Evolutionary conservation across 2,113 vertebrate genomes (phyloP).

Genomic region (Lepisosteus osseus): DNA sequence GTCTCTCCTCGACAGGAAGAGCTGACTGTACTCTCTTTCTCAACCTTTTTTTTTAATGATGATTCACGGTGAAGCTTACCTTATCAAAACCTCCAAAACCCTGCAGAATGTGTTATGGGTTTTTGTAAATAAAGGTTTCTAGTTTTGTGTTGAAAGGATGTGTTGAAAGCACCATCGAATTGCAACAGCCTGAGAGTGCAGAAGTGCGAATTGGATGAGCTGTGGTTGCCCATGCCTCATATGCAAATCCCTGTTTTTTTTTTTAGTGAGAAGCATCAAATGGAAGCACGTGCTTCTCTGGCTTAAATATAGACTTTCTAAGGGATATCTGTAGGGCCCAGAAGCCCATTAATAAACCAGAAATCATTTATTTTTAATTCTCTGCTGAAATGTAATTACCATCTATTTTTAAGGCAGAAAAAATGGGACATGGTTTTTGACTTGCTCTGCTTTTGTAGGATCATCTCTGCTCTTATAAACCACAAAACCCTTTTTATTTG

Average conservation of each 20-base stretch:
- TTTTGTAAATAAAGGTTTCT: too few relatives aligned
- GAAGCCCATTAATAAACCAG: constrained; percentile 69
- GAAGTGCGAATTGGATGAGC: too few relatives aligned
- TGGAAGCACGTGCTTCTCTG: constrained; percentile 31
- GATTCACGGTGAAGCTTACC: too few relatives aligned
- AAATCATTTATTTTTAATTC: constrained; percentile 84
- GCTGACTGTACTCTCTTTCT: too few relatives aligned
- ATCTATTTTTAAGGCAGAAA: constrained; percentile 67
- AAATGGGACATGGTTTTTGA: constrained; percentile 48
- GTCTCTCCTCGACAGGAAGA: too few relatives aligned
- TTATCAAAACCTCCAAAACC: too few relatives aligned
- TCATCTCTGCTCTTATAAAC: background rate
- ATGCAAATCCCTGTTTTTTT: constrained; percentile 14
- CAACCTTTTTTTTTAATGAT: too few relatives aligned
- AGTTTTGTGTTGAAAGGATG: too few relatives aligned
- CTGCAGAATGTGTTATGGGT: too few relatives aligned
- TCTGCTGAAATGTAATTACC: constrained; percentile 73
- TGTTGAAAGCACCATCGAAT: too few relatives aligned
- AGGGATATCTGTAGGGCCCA: constrained; percentile 22
- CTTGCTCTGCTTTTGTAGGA: constrained; percentile 9
- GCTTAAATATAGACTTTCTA: constrained; percentile 57
- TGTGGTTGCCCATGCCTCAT: too few relatives aligned
- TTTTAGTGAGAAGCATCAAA: constrained; percentile 45
- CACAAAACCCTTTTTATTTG: background rate
- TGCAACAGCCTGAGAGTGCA: too few relatives aligned